Evolutionary conservation across 2,113 vertebrate genomes (phyloP).

Genomic region (Sphaerodactylus townsendi): DNA sequence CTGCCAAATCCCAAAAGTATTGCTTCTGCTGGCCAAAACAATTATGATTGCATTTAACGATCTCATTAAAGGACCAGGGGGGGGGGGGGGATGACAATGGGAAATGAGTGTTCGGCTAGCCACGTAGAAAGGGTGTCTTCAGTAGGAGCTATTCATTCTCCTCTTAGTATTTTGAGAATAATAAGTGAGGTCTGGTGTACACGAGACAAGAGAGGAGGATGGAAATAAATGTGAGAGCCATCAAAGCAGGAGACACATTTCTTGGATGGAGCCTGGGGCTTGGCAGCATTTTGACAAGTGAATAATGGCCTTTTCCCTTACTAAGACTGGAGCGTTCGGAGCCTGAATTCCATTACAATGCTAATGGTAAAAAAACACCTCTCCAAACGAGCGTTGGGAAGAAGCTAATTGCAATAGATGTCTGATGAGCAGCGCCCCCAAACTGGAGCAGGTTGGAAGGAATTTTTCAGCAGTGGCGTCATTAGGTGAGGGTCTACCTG

Average conservation of each 20-base stretch:
- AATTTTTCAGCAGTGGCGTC: background rate
- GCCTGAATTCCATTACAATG: background rate
- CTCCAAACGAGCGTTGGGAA: background rate
- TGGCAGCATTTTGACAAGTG: background rate
- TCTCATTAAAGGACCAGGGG: background rate
- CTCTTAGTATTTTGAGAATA: background rate
- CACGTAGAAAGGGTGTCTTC: background rate
- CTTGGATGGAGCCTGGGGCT: background rate
- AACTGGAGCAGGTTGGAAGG: background rate
- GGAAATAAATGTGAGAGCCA: background rate
- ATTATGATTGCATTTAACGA: background rate
- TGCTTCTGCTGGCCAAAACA: background rate
- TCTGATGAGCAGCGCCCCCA: background rate
- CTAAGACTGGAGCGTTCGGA: background rate
- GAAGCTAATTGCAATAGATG: background rate
- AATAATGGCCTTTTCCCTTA: background rate
- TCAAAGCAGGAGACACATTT: background rate
- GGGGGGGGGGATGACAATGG: background rate
- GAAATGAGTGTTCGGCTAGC: background rate
- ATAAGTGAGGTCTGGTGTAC: background rate
- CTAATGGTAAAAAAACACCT: background rate
- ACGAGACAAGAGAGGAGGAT: background rate
- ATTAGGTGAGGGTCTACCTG: background rate
- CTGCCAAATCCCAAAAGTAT: background rate
- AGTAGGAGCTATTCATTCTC: background rate